Evolutionary conservation across 2,797 vertebrate species (phyloP).

Genomic region (Enteromius paludinosus): DNA sequence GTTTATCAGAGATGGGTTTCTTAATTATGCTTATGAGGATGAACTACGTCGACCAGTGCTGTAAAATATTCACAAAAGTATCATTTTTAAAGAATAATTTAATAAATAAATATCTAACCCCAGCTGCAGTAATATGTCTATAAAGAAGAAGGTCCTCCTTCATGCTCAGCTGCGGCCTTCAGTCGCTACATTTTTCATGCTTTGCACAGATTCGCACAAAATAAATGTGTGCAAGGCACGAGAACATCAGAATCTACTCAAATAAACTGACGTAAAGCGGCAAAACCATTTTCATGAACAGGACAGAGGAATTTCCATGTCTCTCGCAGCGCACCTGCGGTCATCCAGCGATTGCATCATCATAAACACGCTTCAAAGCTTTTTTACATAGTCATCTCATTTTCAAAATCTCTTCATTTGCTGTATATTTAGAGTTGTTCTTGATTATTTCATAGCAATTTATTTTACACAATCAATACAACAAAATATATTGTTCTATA

Average conservation of each 20-base stretch:
- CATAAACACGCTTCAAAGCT: conserved; percentile 76
- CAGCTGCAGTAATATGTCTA: conserved; percentile 77
- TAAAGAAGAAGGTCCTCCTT: conserved; percentile 62
- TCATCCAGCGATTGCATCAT: conserved; percentile 68
- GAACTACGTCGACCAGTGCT: conserved; percentile 89
- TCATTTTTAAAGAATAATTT: conserved; percentile 77
- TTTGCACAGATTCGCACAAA: conserved; percentile 76
- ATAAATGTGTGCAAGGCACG: conserved; percentile 85
- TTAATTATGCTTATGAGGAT: conserved; percentile 62
- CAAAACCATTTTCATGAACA: conserved; percentile 81
- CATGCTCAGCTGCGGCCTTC: conserved; percentile 70
- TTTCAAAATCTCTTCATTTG: conserved; percentile 88
- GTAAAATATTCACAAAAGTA: conserved; percentile 87
- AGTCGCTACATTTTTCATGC: conserved; percentile 69
- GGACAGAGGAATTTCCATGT: conserved; percentile 73
- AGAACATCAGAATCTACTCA: conserved; percentile 77
- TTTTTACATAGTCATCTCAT: conserved; percentile 90
- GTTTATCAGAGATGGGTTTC: conserved; percentile 84
- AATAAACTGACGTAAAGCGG: conserved; percentile 81
- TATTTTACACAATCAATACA: conserved; percentile 99
- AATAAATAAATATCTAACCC: conserved; percentile 96
- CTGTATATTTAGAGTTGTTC: conserved; percentile 91
- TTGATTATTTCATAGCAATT: conserved; percentile 73
- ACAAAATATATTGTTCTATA: conserved; percentile 93
- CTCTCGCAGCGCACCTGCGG: conserved; percentile 57